Evolutionary conservation across 2,113 vertebrate species (phyloP), one percentile per base, ranked within the genome.

Genomic region (Anolis carolinensis): DNA sequence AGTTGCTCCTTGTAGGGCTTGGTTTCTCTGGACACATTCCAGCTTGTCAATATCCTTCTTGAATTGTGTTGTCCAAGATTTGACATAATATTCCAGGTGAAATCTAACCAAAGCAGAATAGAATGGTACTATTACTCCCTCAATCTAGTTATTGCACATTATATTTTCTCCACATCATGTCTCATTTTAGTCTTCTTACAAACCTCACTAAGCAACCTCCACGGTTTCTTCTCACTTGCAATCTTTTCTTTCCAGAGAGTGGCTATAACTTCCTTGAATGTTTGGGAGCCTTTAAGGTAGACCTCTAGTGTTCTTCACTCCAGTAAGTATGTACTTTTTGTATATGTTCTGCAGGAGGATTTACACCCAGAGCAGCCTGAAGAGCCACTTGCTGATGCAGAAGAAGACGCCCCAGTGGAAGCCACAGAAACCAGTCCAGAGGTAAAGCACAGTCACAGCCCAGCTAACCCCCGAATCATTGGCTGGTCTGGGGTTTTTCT

Each of bases 331-430:
- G 67, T 86, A 79, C 34, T 87, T 65, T 73, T 89, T 67, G 1
- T 79, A 68, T 87, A 74, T 91, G 78, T 73, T 89, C 90, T 92
- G 70, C 93, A 96, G 96, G 95, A 96, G 84, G 96, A 96, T 18
- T 87, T 95, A 89, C 89, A 0, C 0, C 90, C 83, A 0, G 89
- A 89, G 79, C 92, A 75, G 0, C 87, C 90, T 0, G 89, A 92
- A 90, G 92, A 95, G 75, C 91, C 78, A 1, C 32, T 70, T 75
- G 3, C 8, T 30, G 39, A 48, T 62, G 2, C 71, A 0, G 94
- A 92, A 87, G 95, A 94, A 48, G 92, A 89, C 1, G 74, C 86
- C 65, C 89, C 73, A 0, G 90, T 80, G 0, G 81, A 87, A 2
- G 39, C 80, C 74, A 7, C 80, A 14, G 94, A 87, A 1, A 23